Percentiles rank a stretch among this genome's conserved stretches.
These are phyloP conservation scores for Aethes cnicana DNA, from an alignment of 2,888 invertebrate genomes.

Conservation along the genomic window DNA sequence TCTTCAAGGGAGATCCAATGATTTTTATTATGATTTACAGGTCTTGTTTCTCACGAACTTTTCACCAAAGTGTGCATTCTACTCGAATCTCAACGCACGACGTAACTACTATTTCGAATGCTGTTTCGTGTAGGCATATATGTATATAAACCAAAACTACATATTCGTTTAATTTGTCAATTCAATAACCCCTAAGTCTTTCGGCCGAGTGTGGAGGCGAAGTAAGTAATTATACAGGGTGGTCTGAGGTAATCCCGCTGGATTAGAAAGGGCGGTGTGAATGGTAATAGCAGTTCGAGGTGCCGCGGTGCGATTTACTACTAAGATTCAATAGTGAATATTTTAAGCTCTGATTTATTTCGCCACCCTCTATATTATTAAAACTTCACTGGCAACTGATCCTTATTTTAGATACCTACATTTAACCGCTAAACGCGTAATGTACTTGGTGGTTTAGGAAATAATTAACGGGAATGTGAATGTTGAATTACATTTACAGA, in stretches of 20 bases:
- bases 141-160: slow-evolving; percentile 19
- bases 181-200: slow-evolving; percentile 47
- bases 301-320: slow-evolving; percentile 80
- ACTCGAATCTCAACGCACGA: no score
- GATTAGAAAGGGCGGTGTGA: slow-evolving; percentile 80
- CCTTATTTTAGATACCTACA: no score
- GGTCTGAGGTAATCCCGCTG: slow-evolving; percentile 76
- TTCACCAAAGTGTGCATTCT: no score
- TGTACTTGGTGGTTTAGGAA: no score
- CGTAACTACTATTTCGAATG: no score
- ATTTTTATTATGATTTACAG: no score
- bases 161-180: slow-evolving; percentile 36
- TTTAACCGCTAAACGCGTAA: no score
- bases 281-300: slow-evolving; percentile 78
- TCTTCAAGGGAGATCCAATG: no score
- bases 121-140: no score
- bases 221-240: slow-evolving; percentile 80
- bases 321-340: slow-evolving; percentile 81
- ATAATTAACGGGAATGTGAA: no score
- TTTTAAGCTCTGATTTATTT: slow-evolving; percentile 77
- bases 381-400: slow-evolving; percentile 1
- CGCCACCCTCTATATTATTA: slow-evolving; percentile 46
- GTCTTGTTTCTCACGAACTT: no score
- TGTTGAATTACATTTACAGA: no score
- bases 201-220: slow-evolving; percentile 53